Percentiles rank a stretch among this genome's conserved stretches.
Evolutionary conservation across 1,140 invertebrate species (phyloP).

Genomic region (Sitobion miscanthi): DNA sequence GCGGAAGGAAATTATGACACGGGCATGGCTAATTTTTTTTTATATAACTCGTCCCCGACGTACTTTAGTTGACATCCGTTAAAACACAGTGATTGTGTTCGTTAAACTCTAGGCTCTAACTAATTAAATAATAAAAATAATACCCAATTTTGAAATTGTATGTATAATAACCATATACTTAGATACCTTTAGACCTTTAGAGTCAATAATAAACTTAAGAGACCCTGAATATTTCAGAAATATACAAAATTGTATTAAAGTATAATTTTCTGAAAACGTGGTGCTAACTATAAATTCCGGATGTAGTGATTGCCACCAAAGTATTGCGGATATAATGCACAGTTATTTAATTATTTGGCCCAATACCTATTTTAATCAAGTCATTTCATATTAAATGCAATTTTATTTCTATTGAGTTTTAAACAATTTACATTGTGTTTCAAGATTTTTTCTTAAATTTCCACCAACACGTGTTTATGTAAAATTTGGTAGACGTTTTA

Average conservation of each 20-base stretch:
- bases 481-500: not conserved
- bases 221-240: too few relatives aligned
- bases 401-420: not conserved
- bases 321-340: not conserved
- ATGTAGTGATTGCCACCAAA: not conserved
- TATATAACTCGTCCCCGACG: not conserved
- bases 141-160: not conserved
- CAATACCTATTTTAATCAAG: not conserved
- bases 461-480: too few relatives aligned
- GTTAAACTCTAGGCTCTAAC: not conserved
- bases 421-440: not conserved
- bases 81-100: not conserved
- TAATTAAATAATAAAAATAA: not conserved
- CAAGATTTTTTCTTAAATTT: too few relatives aligned
- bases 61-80: not conserved
- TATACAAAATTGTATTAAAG: too few relatives aligned
- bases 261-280: not conserved
- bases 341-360: not conserved
- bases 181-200: not conserved
- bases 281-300: not conserved
- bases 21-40: not conserved
- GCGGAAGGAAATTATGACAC: not conserved
- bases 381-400: not conserved
- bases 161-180: not conserved
- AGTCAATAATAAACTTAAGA: not conserved